A percentile compares a stretch with the other conserved stretches of the same genome.
Conservation (phyloP, 1,140 invertebrate genomes). For the Brachionus manjavacas region DNA sequence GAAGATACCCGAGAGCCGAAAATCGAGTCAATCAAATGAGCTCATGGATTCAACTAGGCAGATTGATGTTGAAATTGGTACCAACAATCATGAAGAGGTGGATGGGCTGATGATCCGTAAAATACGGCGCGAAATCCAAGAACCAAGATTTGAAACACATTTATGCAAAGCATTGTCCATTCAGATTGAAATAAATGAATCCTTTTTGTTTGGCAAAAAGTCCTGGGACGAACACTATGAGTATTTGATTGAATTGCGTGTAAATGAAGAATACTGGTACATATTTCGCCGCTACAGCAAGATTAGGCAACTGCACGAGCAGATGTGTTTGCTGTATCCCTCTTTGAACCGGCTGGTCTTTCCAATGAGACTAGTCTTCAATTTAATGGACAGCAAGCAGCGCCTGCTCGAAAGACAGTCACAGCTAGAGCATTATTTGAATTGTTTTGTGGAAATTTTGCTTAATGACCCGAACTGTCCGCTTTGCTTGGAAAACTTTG, state of each 20-base stretch:
- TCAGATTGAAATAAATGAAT: constrained; percentile 7
- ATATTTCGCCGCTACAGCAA: constrained; percentile 28
- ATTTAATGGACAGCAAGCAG: not conserved
- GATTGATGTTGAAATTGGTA: not conserved
- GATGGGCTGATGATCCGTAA: not conserved
- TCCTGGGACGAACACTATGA: constrained; percentile 36
- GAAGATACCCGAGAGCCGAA: not conserved
- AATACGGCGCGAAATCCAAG: not conserved
- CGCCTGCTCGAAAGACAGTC: not conserved
- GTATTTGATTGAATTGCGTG: constrained; percentile 8
- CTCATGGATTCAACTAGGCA: not conserved
- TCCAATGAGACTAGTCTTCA: constrained; percentile 11
- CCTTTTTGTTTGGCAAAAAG: constrained; percentile 20
- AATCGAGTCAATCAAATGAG: not conserved
- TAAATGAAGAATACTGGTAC: constrained; percentile 23
- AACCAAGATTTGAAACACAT: not conserved
- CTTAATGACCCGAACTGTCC: constrained; percentile 5
- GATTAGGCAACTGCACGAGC: constrained; percentile 6
- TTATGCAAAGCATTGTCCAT: not conserved
- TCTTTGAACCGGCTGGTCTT: constrained; percentile 12
- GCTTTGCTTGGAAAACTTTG: not conserved
- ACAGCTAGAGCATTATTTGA: constrained; percentile 28
- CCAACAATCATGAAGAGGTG: no score
- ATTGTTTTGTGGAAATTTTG: constrained; percentile 29
- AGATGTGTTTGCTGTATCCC: constrained; percentile 16